Conservation (phyloP, 2,113 vertebrate species). For the Saguinus imperator region DNA sequence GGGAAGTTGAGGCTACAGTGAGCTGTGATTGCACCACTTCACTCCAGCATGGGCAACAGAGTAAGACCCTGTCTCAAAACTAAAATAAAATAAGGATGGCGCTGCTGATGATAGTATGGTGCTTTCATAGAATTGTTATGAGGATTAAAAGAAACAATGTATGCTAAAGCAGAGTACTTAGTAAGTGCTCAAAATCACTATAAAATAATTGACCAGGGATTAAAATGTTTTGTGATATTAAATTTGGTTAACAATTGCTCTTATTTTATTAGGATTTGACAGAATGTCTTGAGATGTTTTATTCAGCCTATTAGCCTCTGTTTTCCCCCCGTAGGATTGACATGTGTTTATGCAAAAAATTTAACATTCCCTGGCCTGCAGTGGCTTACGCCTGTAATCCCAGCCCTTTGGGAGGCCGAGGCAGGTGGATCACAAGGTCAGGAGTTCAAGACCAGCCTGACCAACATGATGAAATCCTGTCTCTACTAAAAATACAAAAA, state of each 20-base stretch:
- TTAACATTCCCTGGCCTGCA: no score
- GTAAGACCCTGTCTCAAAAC: no score
- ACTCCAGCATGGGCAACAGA: no score
- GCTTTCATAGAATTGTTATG: not conserved
- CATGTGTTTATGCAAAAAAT: not conserved
- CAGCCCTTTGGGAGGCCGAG: no score
- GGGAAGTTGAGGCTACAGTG: no score
- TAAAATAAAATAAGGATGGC: not conserved
- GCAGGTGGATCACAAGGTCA: no score
- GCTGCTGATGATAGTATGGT: not conserved
- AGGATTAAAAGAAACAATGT: not conserved
- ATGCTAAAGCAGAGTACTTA: not conserved
- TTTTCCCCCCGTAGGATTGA: not conserved
- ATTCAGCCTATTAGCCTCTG: not conserved
- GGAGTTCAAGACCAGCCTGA: no score
- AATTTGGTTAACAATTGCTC: not conserved
- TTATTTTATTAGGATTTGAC: not conserved
- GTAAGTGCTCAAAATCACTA: not conserved
- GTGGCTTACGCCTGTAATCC: no score
- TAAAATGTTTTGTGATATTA: not conserved
- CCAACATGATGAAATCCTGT: no score
- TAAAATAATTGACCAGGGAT: not conserved
- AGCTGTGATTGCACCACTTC: no score
- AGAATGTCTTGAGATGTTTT: conserved; percentile 2
- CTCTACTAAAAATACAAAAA: no score